Conservation (phyloP, 2,888 invertebrate genomes). For the Seira musarum region DNA sequence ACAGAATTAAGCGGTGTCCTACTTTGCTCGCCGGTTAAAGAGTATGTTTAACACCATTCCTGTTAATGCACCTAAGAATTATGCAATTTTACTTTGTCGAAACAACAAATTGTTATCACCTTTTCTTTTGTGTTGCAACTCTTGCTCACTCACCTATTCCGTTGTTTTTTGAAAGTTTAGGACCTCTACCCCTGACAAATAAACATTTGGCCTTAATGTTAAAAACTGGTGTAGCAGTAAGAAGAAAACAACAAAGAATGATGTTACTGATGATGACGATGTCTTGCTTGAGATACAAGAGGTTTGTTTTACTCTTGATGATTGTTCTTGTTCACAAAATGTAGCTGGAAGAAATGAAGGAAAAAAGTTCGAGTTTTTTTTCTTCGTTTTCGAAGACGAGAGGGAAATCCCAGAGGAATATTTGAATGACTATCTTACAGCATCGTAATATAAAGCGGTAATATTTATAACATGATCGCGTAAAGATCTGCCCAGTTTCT, state of each 20-base stretch:
- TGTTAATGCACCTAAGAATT: too few relatives aligned
- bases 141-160: not conserved
- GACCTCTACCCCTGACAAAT: not conserved
- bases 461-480: constrained; percentile 3
- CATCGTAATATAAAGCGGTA: not conserved
- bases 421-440: constrained; percentile 26
- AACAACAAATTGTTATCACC: too few relatives aligned
- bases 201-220: constrained; percentile 21
- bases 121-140: too few relatives aligned
- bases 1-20: too few relatives aligned
- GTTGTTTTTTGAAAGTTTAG: not conserved
- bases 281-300: constrained; percentile 32
- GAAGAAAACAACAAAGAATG: constrained; percentile 28
- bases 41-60: too few relatives aligned
- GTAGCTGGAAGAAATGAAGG: constrained; percentile 12
- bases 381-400: not conserved
- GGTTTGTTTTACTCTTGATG: constrained; percentile 37
- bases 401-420: constrained; percentile 31
- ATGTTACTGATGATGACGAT: constrained; percentile 35
- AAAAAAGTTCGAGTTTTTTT: constrained; percentile 9
- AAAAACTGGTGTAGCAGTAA: constrained; percentile 19
- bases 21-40: too few relatives aligned
- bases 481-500: not conserved
- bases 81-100: too few relatives aligned
- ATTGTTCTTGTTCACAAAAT: constrained; percentile 39